Evolutionary conservation across 2,113 vertebrate genomes (phyloP), one percentile per base, ranked within the genome.

Genomic region (Kryptolebias marmoratus): DNA sequence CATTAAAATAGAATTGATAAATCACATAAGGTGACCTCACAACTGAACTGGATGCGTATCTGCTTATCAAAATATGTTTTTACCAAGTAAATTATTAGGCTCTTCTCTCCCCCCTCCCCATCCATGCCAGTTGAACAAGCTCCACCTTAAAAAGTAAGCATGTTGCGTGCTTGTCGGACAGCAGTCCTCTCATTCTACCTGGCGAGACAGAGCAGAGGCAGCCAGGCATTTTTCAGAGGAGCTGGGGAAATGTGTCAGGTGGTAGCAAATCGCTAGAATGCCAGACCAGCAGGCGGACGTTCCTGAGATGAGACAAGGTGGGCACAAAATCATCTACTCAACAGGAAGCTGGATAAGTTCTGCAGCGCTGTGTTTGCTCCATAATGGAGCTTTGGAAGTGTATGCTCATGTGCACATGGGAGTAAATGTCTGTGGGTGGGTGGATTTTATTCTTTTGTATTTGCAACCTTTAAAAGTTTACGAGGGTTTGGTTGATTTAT

Each of bases 231-330:
- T 68, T 69, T 74, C 63, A 75, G 66, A 78, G 42, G 55, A 72
- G 65, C 71, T 27, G 16, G 31, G 68, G 74, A 81, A 79, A 71
- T 53, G 63, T 83, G 83, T 84, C 82, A 82, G 78, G 71, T 63
- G 82, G 78, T 76, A 79, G 80, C 86, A 85, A 88, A 88, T 87
- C 62, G 58, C 69, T 57, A 44, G 75, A 75, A 85, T 57, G 71
- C 71, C 71, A 55, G 64, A 73, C 82, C 85, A 87, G 82, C 81
- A 61, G 83, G 83, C 65, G 72, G 62, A 69, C 63, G 60, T 71
- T 71, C 81, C 81, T 12, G 74, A 75, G 83, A 80, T 50, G 13
- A 79, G 77, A 56, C 72, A 44, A 52, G 80, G 75, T 68, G 71
- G 73, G 80, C 69, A 74, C 79, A 69, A 83, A 84, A 69, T 60